Percentiles rank a stretch among this genome's conserved stretches.
These are phyloP conservation scores for Leptocoma aspasia DNA, from an alignment of 2,113 vertebrate genomes.

Conservation along the genomic window DNA sequence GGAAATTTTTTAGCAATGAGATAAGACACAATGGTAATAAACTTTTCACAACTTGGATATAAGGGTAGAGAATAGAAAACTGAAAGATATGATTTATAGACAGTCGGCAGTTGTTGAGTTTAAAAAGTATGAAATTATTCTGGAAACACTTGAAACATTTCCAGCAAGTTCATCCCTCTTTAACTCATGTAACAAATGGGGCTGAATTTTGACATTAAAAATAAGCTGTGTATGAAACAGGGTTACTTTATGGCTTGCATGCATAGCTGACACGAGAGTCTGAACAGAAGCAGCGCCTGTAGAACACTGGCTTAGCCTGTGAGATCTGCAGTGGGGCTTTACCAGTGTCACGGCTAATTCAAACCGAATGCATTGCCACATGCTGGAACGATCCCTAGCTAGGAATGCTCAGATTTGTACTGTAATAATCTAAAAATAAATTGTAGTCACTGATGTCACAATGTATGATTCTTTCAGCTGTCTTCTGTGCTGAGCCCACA, in stretches of 20 bases:
- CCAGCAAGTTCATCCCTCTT: not conserved
- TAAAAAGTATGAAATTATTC: not conserved
- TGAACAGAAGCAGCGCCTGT: not conserved
- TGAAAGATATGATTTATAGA: not conserved
- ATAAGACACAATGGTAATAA: not conserved
- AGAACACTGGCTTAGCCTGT: not conserved
- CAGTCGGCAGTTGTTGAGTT: not conserved
- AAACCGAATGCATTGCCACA: not conserved
- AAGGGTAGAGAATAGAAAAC: not conserved
- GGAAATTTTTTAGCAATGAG: not conserved
- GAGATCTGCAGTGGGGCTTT: not conserved
- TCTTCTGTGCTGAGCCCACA: conserved; percentile 7
- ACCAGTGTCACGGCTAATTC: not conserved
- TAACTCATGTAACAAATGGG: not conserved
- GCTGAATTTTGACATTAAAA: not conserved
- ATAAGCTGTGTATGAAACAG: not conserved
- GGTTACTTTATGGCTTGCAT: not conserved
- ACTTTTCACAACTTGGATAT: not conserved
- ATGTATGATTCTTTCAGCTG: not conserved
- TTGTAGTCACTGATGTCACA: conserved; percentile 18
- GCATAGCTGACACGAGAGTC: not conserved
- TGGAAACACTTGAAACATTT: rapidly evolving
- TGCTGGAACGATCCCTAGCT: not conserved
- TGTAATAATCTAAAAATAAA: conserved; percentile 50
- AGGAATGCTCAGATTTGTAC: conserved; percentile 25